phyloP scores from a whole-genome alignment of 2,797 vertebrate genomes.

The Rhynchonycteris naso region DNA sequence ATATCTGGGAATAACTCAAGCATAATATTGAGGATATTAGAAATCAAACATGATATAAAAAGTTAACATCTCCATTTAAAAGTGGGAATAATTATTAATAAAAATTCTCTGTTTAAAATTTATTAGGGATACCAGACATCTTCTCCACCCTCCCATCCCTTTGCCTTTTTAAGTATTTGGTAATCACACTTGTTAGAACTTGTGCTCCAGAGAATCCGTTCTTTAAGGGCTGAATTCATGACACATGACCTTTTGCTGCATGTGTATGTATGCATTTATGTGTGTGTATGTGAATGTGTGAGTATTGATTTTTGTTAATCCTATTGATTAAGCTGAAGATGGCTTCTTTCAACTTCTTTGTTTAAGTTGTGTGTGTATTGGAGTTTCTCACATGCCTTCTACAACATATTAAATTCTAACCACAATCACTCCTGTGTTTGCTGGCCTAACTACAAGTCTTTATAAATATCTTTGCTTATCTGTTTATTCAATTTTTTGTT shows the following conservation, averaged over 20 bases:
- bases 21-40: background rate
- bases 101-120: background rate
- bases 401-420: background rate
- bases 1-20: background rate
- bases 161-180: background rate
- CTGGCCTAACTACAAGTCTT: background rate
- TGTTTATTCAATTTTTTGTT: background rate
- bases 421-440: background rate
- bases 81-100: background rate
- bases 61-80: background rate
- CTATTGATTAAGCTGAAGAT: background rate
- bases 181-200: background rate
- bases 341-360: background rate
- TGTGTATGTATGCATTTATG: too few species aligned
- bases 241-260: background rate
- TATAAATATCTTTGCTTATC: background rate
- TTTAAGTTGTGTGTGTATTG: background rate
- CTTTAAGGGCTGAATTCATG: background rate
- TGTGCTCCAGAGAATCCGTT: background rate
- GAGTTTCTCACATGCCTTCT: background rate
- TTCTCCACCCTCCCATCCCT: fast-evolving
- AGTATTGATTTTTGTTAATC: background rate
- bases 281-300: background rate
- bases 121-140: background rate
- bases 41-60: background rate